Evolutionary conservation across 30 jellyfish, hydroid and myxozoan species (phyloP).

Genomic region (Turritopsis rubra): DNA sequence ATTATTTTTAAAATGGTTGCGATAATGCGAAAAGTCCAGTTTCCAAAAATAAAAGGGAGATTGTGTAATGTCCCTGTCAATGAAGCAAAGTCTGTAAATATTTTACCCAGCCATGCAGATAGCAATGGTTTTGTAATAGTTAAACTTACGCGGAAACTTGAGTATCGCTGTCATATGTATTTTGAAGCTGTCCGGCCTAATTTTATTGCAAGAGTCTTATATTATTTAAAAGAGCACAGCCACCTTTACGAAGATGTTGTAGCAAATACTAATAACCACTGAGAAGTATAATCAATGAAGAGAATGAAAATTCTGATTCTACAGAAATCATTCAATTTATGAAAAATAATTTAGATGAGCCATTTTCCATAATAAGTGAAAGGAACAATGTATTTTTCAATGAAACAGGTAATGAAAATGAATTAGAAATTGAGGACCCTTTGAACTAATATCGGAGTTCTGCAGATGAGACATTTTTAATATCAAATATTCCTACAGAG

Average conservation of each 20-base stretch:
- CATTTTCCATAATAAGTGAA: too few species aligned
- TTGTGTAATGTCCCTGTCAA: constrained; percentile 13
- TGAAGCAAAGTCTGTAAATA: background rate
- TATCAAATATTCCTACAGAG: background rate
- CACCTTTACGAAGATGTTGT: constrained; percentile 6
- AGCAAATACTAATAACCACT: too few species aligned
- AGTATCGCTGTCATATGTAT: too few species aligned
- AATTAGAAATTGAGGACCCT: constrained; percentile 18
- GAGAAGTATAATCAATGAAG: too few species aligned
- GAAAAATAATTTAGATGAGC: too few species aligned
- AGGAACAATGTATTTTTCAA: too few species aligned
- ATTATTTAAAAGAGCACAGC: background rate
- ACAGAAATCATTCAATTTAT: too few species aligned
- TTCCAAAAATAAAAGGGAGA: constrained; percentile 20
- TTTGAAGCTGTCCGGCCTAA: too few species aligned
- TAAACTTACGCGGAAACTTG: too few species aligned
- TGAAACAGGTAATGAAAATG: constrained; percentile 3
- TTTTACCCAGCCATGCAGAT: constrained; percentile 5
- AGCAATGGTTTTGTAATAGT: too few species aligned
- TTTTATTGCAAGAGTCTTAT: background rate
- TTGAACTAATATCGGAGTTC: background rate
- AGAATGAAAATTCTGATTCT: too few species aligned
- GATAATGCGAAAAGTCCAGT: constrained; percentile 30
- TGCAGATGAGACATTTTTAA: constrained; percentile 5
- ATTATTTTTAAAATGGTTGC: background rate